Evolutionary conservation across 2,888 invertebrate species (phyloP).

Genomic region (Ennomos fuscantarius): DNA sequence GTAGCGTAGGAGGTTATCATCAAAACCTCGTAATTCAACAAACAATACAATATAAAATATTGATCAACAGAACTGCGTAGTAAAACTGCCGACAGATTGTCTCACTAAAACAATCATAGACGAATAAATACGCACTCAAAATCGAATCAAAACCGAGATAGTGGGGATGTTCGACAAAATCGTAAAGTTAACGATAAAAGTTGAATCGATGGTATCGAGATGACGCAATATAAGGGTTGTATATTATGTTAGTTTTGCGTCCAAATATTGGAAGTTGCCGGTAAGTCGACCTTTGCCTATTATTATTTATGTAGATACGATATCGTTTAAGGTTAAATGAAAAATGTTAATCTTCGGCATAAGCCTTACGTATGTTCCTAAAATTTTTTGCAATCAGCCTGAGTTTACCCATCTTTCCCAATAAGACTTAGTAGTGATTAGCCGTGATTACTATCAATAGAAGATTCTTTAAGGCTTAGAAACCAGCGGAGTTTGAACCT

Average conservation of each 20-base stretch:
- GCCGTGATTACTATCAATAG: no score
- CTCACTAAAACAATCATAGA: constrained; percentile 25
- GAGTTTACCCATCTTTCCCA: no score
- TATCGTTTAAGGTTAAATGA: background rate
- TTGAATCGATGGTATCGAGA: constrained; percentile 24
- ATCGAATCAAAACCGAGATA: constrained; percentile 31
- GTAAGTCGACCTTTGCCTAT: constrained; percentile 30
- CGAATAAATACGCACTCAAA: constrained; percentile 31
- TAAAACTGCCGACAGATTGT: constrained; percentile 30
- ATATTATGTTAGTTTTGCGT: constrained; percentile 30
- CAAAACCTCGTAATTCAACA: no score
- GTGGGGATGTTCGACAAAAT: constrained; percentile 26
- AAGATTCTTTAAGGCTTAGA: no score
- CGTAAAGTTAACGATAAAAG: constrained; percentile 30
- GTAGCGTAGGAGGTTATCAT: no score
- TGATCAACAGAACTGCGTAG: constrained; percentile 21
- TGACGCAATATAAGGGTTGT: constrained; percentile 37
- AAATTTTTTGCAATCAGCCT: no score
- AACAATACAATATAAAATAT: constrained; percentile 10
- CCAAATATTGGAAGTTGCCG: constrained; percentile 28
- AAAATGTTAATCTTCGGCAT: no score
- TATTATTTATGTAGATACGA: constrained; percentile 2
- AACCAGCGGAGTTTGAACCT: no score
- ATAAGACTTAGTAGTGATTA: no score
- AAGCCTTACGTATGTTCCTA: background rate